Conservation (phyloP, 2,113 vertebrate genomes). For the Amphiprion ocellaris region DNA sequence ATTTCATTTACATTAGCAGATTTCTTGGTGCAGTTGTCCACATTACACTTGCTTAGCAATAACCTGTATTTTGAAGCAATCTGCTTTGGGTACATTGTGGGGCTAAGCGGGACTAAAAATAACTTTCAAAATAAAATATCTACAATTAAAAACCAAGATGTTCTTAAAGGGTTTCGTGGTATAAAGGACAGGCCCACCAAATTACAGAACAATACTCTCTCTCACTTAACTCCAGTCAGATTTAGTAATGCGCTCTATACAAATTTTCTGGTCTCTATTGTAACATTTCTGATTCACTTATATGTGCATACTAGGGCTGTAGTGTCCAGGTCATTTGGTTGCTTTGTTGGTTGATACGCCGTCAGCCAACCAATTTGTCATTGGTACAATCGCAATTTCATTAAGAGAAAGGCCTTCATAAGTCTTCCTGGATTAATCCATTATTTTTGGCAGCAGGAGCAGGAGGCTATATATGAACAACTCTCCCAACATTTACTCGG, state of each 20-base stretch:
- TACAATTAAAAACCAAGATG: background rate
- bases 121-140: constrained; percentile 13
- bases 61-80: constrained; percentile 34
- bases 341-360: no score
- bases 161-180: background rate
- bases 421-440: no score
- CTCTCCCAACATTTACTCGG: no score
- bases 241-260: no score
- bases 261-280: background rate
- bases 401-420: no score
- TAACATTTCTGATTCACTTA: background rate
- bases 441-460: no score
- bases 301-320: background rate
- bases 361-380: no score
- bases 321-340: no score
- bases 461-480: no score
- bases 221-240: no score
- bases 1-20: constrained; percentile 15
- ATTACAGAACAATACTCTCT: background rate
- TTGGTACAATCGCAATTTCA: no score
- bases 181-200: background rate
- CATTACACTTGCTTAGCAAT: constrained; percentile 31
- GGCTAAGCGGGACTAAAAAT: background rate
- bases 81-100: background rate
- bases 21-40: constrained; percentile 43